Evolutionary conservation across 2,888 invertebrate genomes (phyloP), one percentile per base, ranked within the genome.

Genomic region (Coremacera marginata): DNA sequence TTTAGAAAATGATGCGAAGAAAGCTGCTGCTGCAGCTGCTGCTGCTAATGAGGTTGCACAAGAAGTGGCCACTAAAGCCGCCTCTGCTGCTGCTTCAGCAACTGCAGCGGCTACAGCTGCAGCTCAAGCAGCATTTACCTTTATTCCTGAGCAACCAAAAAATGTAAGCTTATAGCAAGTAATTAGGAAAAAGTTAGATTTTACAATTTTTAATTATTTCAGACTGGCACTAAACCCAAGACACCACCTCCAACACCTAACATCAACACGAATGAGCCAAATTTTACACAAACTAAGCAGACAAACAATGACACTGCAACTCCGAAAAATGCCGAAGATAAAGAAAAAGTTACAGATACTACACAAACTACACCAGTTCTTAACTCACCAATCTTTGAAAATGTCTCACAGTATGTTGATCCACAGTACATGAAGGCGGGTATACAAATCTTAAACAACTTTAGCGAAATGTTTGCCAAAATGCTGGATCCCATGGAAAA

Each of bases 391-490:
- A 71, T 78, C 22, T 77, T 86, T 27, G 86, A 87, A 25, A 82
- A 82, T 72, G 55, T 88, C 7, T 79, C 83, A 1, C 86, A 87
- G 65, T 83, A 84, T 14, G 83, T 88, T 19, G 85, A 87, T 79
- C 88, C 88, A 0, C 83, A 86, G 11, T 87, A 85, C 70, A 85
- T 89, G 84, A 86, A 85, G 31, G 86, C 88, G 14, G 88, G 89
- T 34, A 87, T 89, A 71, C 85, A 89, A 75, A 87, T 89, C 68
- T 81, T 89, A 22, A 89, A 86, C 67, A 89, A 88, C 77, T 89
- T 89, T 51, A 87, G 87, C 70, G 87, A 88, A 81, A 87, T 89
- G 87, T 88, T 89, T 72, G 85, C 87, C 52, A 89, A 88, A 81
- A 86, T 89, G 80, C 82, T 89, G 27, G 89, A 88, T 80, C 88